phyloP scores from a whole-genome alignment of 2,797 vertebrate species.

The Spheniscus humboldti region DNA sequence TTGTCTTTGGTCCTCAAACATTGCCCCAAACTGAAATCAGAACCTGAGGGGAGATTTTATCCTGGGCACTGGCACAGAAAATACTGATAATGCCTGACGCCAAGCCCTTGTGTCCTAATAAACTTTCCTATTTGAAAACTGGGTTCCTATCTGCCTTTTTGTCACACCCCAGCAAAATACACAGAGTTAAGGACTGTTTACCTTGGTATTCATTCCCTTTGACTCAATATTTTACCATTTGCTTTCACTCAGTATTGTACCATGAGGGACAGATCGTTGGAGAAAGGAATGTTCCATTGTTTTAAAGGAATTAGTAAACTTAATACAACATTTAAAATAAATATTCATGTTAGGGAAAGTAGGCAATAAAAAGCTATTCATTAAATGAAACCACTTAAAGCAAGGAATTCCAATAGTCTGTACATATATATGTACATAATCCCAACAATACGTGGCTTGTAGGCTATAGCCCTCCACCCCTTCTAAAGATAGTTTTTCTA shows the following conservation, averaged over 20 bases:
- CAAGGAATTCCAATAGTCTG: not conserved
- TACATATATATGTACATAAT: not conserved
- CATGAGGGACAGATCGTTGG: not conserved
- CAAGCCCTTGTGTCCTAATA: conserved; percentile 6
- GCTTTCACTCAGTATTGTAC: not conserved
- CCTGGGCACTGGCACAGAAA: not conserved
- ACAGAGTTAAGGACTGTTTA: conserved; percentile 39
- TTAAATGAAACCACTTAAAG: not conserved
- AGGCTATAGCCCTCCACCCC: not conserved
- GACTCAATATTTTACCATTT: not conserved
- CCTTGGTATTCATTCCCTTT: not conserved
- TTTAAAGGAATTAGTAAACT: not conserved
- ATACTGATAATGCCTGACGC: conserved; percentile 10
- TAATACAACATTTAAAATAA: not conserved
- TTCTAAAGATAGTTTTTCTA: not conserved
- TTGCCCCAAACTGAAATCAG: not conserved
- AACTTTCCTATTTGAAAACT: conserved; percentile 22
- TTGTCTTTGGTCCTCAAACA: not conserved
- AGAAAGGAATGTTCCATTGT: not conserved
- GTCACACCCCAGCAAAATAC: conserved; percentile 18
- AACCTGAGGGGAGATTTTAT: conserved; percentile 16
- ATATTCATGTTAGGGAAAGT: not conserved
- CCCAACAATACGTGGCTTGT: not conserved
- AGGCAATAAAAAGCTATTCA: not conserved
- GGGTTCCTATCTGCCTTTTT: conserved; percentile 19